Evolutionary conservation across 2,888 invertebrate species (phyloP).

Genomic region (Hymenopus coronatus): DNA sequence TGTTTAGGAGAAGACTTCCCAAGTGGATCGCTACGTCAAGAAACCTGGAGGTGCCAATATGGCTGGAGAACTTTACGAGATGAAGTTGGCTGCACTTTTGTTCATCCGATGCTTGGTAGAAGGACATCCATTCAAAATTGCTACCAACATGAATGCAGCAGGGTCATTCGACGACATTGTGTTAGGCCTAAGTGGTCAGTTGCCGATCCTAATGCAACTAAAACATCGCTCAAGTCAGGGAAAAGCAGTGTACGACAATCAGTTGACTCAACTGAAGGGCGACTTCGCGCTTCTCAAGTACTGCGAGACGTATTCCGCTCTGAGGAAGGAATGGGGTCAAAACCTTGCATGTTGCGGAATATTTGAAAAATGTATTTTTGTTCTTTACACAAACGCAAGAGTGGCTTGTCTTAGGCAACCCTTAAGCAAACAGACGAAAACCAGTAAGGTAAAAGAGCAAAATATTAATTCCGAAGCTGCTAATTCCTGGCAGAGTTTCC

Average conservation of each 20-base stretch:
- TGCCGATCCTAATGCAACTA: not conserved
- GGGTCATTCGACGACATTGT: slow-evolving; percentile 6
- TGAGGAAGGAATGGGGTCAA: not conserved
- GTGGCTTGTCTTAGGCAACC: not conserved
- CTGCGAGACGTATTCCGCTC: not conserved
- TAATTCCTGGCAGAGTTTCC: not conserved
- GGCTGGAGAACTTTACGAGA: slow-evolving; percentile 16
- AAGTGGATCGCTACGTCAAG: not conserved
- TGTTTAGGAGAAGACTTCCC: not conserved
- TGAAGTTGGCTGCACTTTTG: slow-evolving; percentile 7
- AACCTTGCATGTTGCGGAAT: not conserved
- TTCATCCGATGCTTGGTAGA: slow-evolving; percentile 9
- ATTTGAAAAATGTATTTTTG: not conserved
- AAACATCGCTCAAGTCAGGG: not conserved
- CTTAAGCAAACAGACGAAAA: not conserved
- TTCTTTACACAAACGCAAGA: not conserved
- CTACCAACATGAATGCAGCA: slow-evolving; percentile 1
- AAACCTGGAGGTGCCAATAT: not conserved
- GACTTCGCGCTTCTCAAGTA: not conserved
- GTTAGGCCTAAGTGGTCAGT: not conserved
- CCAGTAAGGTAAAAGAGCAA: not conserved
- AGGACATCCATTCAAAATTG: not conserved
- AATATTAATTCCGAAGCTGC: not conserved
- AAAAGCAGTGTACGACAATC: not conserved
- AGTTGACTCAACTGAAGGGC: not conserved